Base-by-base conservation (phyloP, 2,113 vertebrate genomes). In the Felis chaus region DNA sequence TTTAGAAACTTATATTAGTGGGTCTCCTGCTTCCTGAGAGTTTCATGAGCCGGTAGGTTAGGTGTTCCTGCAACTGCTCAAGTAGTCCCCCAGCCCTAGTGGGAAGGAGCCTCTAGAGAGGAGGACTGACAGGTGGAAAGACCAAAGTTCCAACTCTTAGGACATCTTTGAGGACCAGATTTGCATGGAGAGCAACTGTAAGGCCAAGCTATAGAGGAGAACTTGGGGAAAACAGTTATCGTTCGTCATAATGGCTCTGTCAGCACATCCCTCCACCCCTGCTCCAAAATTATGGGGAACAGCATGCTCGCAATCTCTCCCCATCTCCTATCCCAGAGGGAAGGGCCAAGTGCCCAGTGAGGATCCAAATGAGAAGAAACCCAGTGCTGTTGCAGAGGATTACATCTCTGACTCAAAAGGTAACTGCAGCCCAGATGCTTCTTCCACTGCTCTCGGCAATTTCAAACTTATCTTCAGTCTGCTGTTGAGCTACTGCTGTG, bases 331-430 rank as follows among this genome's bases (percentile, higher is more conserved):
- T 65, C 31, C 36, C 33, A 55, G 27, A 65, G 69, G n/a, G 19
- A 76, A 74, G 8, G 36, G 50, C 1, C 0, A 74, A 63, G 31
- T 33, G 31, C 5, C 16, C 12, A 66, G 4, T 0, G 0, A 16
- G 3, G 33, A 48, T 29, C 21, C 55, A 1, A 41, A 50, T 0
- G 3, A 3, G 5, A 21, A 27, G n/a, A 57, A 31, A 3, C 41
- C 66, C 14, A 0, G 4, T 9, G n/a, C 25, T 69, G 14, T 45
- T 19, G 3, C 11, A 23, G 57, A 69, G 48, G 78, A 33, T 14
- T 6, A 25, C 11, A 9, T 25, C 66, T 68, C 53, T 50, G 84
- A 41, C 7, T 29, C 16, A 2, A 23, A 63, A 89, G 5, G 16
- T 29, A 31, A 61, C 15, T 25, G 7, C 21, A 12, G 31, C 31